Evolutionary conservation across 1,140 invertebrate genomes (phyloP).

Genomic region (Lasioglossum albipes): DNA sequence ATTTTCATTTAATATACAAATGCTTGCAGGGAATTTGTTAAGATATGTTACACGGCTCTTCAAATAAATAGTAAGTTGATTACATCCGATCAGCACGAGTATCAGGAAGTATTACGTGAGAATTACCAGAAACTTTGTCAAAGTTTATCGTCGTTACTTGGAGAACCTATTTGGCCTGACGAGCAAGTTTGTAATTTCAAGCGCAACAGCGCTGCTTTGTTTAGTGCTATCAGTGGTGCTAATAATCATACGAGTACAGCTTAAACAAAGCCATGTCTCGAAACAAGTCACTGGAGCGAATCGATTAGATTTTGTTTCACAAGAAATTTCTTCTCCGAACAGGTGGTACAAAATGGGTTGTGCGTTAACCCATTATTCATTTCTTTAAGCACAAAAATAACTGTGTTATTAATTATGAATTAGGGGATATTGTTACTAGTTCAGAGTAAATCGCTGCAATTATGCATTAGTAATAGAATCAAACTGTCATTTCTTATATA

Average conservation of each 20-base stretch:
- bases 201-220: conserved; percentile 85
- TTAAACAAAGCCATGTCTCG: conserved; percentile 68
- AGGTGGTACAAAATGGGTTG: conserved; percentile 22
- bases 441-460: conserved; percentile 1
- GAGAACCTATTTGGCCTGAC: conserved; percentile 85
- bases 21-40: conserved; percentile 89
- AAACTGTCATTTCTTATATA: conserved; percentile 2
- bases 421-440: background rate
- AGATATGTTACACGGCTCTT: conserved; percentile 91
- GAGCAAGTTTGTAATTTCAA: conserved; percentile 83
- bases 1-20: conserved; percentile 8
- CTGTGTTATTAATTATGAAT: conserved; percentile 13
- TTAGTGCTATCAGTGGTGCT: conserved; percentile 85
- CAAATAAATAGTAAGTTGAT: conserved; percentile 93
- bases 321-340: conserved; percentile 14
- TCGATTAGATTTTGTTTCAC: conserved; percentile 23
- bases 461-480: background rate
- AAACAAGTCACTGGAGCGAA: background rate
- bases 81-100: conserved; percentile 91
- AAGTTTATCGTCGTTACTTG: conserved; percentile 86
- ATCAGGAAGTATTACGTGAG: conserved; percentile 90
- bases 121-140: conserved; percentile 93
- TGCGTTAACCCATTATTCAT: conserved; percentile 1
- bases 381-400: conserved; percentile 17
- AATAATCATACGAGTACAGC: conserved; percentile 84